Percentiles rank a stretch among this genome's conserved stretches.
phyloP scores from a whole-genome alignment of 2,797 vertebrate species.

The Poecilia wingei region DNA sequence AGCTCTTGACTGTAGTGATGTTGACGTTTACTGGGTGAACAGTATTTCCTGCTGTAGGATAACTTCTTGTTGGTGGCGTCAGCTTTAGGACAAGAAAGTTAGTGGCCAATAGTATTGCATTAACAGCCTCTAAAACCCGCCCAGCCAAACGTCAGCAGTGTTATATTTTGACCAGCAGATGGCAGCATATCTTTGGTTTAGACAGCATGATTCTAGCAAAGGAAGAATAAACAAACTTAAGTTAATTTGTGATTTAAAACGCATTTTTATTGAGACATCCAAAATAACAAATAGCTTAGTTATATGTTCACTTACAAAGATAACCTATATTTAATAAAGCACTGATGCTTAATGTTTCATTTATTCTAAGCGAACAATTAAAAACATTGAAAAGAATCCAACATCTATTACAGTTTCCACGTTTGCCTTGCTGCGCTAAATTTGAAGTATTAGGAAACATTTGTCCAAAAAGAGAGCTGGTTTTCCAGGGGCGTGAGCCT shows the following conservation, averaged over 20 bases:
- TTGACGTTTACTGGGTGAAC: neutral
- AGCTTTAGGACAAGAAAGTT: neutral
- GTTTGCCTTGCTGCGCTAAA: neutral
- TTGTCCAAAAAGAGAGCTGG: slow-evolving; percentile 15
- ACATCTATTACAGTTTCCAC: neutral
- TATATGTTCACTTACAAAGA: neutral
- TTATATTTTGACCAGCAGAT: slow-evolving; percentile 13
- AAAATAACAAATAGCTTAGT: neutral
- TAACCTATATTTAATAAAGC: neutral
- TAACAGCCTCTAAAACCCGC: neutral
- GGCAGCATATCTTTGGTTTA: slow-evolving; percentile 19
- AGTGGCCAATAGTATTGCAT: neutral
- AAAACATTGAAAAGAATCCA: neutral
- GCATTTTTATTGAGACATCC: neutral
- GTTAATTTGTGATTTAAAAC: neutral
- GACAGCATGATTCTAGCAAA: too few relatives aligned
- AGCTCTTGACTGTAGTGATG: neutral
- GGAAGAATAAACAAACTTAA: neutral
- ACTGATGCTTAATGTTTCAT: neutral
- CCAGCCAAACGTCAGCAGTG: neutral
- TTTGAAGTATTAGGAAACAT: slow-evolving; percentile 4
- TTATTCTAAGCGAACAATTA: neutral
- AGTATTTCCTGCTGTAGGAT: neutral
- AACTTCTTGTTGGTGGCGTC: neutral
- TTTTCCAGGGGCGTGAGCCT: neutral